Conservation (phyloP, 2,888 invertebrate genomes). For the Meganola albula region DNA sequence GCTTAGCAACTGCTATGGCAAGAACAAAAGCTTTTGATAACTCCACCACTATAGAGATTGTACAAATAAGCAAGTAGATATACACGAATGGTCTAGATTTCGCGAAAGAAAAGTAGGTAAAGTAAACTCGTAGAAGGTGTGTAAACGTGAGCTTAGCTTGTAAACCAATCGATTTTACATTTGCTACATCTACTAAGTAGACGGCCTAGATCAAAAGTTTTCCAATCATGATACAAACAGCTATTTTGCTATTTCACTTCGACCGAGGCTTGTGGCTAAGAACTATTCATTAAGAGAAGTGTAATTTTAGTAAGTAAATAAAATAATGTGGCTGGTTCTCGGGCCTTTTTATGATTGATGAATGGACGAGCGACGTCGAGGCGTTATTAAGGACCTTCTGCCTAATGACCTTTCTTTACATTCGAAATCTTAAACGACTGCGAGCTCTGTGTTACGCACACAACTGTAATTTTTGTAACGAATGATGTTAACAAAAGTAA, state of each 20-base stretch:
- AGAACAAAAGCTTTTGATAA: too few species aligned
- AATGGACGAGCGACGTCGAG: conserved; percentile 15
- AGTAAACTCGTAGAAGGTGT: conserved; percentile 42
- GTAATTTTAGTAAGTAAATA: conserved; percentile 20
- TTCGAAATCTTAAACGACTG: too few species aligned
- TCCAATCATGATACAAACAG: conserved; percentile 39
- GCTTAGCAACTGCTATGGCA: conserved; percentile 12
- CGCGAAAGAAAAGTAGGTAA: conserved; percentile 32
- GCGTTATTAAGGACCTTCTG: conserved; percentile 13
- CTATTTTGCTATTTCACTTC: conserved; percentile 29
- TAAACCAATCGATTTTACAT: conserved; percentile 41
- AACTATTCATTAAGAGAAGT: conserved; percentile 19
- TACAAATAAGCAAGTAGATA: too few species aligned
- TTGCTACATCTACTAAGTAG: conserved; percentile 23
- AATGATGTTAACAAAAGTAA: too few species aligned
- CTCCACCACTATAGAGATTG: too few species aligned
- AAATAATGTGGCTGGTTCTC: conserved; percentile 16
- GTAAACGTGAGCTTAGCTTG: conserved; percentile 26
- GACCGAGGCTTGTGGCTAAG: too few species aligned
- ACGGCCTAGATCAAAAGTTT: conserved; percentile 42
- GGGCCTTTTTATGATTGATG: conserved; percentile 28
- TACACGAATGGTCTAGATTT: too few species aligned
- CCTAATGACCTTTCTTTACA: too few species aligned
- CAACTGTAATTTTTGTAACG: too few species aligned
- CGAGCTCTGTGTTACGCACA: too few species aligned